Evolutionary conservation across 2,797 vertebrate species (phyloP), one percentile per base, ranked within the genome.

Genomic region (Sebastolobus altivelis): DNA sequence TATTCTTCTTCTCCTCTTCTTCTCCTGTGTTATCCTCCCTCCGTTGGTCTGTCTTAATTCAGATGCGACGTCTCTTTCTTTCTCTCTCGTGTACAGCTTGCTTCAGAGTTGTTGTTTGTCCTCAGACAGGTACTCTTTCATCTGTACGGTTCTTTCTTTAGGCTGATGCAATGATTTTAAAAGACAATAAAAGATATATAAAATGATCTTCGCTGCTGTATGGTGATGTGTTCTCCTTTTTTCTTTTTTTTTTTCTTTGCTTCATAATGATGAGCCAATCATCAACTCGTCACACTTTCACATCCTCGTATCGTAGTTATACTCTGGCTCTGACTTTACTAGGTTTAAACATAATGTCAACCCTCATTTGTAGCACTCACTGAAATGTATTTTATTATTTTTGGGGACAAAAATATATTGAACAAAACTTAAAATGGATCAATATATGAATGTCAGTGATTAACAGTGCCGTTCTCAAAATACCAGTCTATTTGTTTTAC

Each of bases 91-190:
- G 91, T 94, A 94, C 90, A 92, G 93, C 89, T 94, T 91, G 93
- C 87, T 89, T 93, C 89, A 89, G 88, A 94, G 85, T 92, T 92
- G 91, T 49, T 91, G 80, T 94, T 93, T 93, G 91, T 94, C 87
- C 80, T 92, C 89, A 91, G 89, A 95, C 93, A 94, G 92, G 91
- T 95, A 93, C 92, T 94, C 89, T 91, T 93, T 87, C 86, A 92
- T 95, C 94, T 92, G 92, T 95, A 94, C 79, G 82, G 87, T 94
- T 94, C 89, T 93, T 92, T 93, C 90, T 93, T 93, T 95, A 95
- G 93, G 91, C 93, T 92, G 93, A 95, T 95, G 93, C 91, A 92
- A 95, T 93, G 91, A 93, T 93, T 94, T 94, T 86, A 94, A 94
- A 93, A 94, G 90, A 94, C 92, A 95, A 95, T 95, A 94, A 95